Percentiles rank a stretch among this genome's conserved stretches.
phyloP scores from a whole-genome alignment of 2,888 invertebrate species.

The Tenthredo notha region DNA sequence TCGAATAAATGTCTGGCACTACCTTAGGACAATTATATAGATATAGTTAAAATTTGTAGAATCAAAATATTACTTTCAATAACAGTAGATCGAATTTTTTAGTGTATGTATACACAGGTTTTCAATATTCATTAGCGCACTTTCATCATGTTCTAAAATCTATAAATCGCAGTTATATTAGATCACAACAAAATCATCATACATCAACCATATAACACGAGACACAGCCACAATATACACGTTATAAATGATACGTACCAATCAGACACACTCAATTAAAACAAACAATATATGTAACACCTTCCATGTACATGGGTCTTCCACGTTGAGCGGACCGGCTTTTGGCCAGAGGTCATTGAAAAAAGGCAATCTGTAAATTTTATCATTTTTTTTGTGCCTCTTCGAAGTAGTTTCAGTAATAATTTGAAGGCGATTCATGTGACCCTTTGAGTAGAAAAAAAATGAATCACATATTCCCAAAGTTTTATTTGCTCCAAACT shows the following conservation, averaged over 20 bases:
- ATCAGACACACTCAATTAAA: not conserved
- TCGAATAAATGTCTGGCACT: not conserved
- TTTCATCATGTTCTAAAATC: not conserved
- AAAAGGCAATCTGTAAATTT: too few species aligned
- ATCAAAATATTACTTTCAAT: not conserved
- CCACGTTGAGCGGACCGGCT: too few species aligned
- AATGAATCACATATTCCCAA: too few species aligned
- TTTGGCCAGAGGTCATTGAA: too few species aligned
- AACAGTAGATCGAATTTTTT: not conserved
- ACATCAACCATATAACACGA: not conserved
- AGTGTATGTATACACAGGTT: not conserved
- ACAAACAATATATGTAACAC: not conserved
- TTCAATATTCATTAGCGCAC: not conserved
- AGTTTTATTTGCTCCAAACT: too few species aligned
- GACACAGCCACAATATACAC: not conserved
- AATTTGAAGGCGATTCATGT: too few species aligned
- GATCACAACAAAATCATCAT: not conserved
- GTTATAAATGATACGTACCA: not conserved
- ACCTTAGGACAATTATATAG: not conserved
- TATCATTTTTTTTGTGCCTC: too few species aligned
- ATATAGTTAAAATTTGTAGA: not conserved
- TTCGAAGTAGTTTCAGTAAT: too few species aligned
- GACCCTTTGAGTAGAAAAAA: too few species aligned
- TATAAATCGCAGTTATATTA: not conserved
- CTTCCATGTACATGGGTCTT: not conserved